These are phyloP conservation scores for Hirtodrosophila confusa DNA, from an alignment of 2,888 invertebrate genomes.

Conservation along the genomic window DNA sequence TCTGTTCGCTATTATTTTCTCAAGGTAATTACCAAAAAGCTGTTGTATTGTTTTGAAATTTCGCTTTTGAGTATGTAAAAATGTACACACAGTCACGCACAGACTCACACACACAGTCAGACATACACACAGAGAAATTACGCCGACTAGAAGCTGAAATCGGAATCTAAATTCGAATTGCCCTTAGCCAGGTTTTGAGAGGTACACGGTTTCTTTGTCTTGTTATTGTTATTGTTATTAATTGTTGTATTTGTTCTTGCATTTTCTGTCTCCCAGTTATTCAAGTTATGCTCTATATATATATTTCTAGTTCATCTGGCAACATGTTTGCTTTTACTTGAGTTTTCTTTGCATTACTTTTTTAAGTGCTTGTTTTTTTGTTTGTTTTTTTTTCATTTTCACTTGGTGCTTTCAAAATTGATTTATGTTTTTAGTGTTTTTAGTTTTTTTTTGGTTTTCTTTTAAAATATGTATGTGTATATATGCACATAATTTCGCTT, in stretches of 20 bases:
- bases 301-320: not conserved
- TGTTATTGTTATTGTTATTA: conserved; percentile 38
- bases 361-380: conserved; percentile 4
- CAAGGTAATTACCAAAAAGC: not conserved
- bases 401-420: not conserved
- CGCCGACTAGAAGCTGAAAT: conserved; percentile 50
- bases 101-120: conserved; percentile 1
- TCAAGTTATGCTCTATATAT: conserved; percentile 3
- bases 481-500: conserved; percentile 16
- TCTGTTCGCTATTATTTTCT: conserved; percentile 9
- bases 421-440: not conserved
- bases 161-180: conserved; percentile 56
- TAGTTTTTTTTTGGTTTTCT: conserved; percentile 39
- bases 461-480: conserved; percentile 51
- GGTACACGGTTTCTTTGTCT: conserved; percentile 82
- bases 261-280: not conserved
- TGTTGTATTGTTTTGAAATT: conserved; percentile 14
- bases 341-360: not conserved
- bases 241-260: conserved; percentile 21
- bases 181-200: conserved; percentile 61
- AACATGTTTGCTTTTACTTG: not conserved
- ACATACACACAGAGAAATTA: conserved; percentile 4
- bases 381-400: conserved; percentile 4
- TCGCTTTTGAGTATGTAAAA: conserved; percentile 43
- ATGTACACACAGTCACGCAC: conserved; percentile 28